These are phyloP conservation scores for Halcyon smyrnensis DNA, from an alignment of 2,797 vertebrate genomes.

Conservation along the genomic window DNA sequence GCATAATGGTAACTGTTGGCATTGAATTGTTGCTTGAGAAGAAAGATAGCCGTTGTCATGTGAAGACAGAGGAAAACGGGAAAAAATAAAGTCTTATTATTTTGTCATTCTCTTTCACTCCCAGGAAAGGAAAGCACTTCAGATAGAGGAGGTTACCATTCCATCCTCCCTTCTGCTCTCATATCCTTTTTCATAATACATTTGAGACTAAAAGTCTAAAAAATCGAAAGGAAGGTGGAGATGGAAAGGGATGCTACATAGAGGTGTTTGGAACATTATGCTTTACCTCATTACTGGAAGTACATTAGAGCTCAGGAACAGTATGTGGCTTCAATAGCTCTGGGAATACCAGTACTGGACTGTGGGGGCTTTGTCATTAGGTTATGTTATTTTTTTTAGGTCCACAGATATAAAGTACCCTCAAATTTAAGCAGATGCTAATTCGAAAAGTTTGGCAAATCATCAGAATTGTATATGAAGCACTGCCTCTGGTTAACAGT, in stretches of 20 bases:
- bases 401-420: background rate
- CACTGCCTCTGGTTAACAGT: constrained; percentile 61
- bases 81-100: background rate
- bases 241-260: background rate
- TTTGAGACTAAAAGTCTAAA: background rate
- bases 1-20: background rate
- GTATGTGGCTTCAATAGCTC: background rate
- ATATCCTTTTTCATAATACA: background rate
- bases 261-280: background rate
- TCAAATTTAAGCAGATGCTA: constrained; percentile 64
- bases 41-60: background rate
- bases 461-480: constrained; percentile 60
- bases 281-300: background rate
- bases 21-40: background rate
- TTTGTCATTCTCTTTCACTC: background rate
- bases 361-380: background rate
- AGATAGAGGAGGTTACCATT: background rate
- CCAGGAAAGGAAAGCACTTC: background rate
- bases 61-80: background rate
- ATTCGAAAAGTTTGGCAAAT: constrained; percentile 52
- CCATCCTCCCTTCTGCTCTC: background rate
- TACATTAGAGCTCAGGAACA: background rate
- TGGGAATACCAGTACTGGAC: background rate
- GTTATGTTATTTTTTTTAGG: constrained; percentile 14
- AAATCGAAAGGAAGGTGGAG: background rate